Evolutionary conservation across 2,113 vertebrate genomes (phyloP), one percentile per base, ranked within the genome.

Genomic region (Polypterus bichir): DNA sequence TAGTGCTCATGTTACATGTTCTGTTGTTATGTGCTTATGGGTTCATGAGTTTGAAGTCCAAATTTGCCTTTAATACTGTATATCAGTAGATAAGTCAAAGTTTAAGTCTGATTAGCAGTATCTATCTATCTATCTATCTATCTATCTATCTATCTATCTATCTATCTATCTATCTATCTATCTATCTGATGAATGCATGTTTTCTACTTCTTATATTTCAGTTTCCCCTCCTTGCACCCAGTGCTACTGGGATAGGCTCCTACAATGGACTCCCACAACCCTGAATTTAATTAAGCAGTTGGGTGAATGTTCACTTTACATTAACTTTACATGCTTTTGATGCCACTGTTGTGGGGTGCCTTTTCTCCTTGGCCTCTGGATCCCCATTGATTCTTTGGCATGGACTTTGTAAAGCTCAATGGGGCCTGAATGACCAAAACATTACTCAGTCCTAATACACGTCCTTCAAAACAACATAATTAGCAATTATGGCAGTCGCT

Each of bases 301-400:
- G 6, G 53, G 44, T 44, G 51, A n/a, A n/a, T 66, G 48, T 59
- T 46, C 57, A 49, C 45, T 59, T 59, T 51, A 56, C 44, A 64
- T 61, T 49, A 61, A 62, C 63, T 48, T 61, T 56, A 62, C 27
- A 27, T 60, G 52, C 64, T 61, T 73, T 57, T 55, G 59, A 59
- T 74, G 55, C 74, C 69, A 73, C 62, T 60, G 63, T 66, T 76
- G 76, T 68, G 65, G 45, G 64, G 74, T 65, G 72, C 66, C 54
- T 64, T 76, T 56, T 55, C 64, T 61, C 64, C 76, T 70, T 76
- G 67, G 61, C 47, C 71, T 60, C 47, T 77, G 71, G 71, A 71
- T 61, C 59, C 66, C 54, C 65, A 74, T 74, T 73, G 55, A 70
- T 47, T 73, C 54, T 61, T 52, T 74, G 56, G 65, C 68, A 65